These are phyloP conservation scores for Cynocephalus volans DNA, from an alignment of 2,113 vertebrate genomes.

Conservation along the genomic window DNA sequence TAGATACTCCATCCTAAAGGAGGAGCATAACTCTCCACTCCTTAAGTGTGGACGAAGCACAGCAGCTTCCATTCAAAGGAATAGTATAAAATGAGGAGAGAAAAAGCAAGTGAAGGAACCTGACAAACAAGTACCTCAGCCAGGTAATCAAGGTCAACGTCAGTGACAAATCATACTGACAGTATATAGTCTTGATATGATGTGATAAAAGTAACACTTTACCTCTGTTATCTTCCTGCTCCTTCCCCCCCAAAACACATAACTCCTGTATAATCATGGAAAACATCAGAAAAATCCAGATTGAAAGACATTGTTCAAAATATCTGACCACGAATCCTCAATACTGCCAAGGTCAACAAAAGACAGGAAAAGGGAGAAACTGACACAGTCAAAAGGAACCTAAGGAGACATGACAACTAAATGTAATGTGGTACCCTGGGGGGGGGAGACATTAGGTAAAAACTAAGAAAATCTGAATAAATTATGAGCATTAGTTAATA, in stretches of 20 bases:
- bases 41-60: neutral
- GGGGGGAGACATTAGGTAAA: neutral
- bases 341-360: neutral
- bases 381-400: neutral
- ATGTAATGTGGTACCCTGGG: neutral
- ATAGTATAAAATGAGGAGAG: neutral
- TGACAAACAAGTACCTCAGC: neutral
- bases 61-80: neutral
- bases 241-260: neutral
- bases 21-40: neutral
- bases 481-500: neutral
- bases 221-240: neutral
- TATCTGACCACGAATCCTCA: neutral
- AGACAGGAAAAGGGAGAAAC: neutral
- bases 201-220: neutral
- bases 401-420: neutral
- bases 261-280: neutral
- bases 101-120: neutral
- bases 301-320: conserved; percentile 18
- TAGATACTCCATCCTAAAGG: neutral
- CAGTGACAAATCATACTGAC: neutral
- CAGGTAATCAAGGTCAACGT: neutral
- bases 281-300: neutral
- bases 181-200: no score
- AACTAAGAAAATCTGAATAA: neutral